Conservation (phyloP, 2,888 invertebrate species). For the Drosophila pegasa region DNA sequence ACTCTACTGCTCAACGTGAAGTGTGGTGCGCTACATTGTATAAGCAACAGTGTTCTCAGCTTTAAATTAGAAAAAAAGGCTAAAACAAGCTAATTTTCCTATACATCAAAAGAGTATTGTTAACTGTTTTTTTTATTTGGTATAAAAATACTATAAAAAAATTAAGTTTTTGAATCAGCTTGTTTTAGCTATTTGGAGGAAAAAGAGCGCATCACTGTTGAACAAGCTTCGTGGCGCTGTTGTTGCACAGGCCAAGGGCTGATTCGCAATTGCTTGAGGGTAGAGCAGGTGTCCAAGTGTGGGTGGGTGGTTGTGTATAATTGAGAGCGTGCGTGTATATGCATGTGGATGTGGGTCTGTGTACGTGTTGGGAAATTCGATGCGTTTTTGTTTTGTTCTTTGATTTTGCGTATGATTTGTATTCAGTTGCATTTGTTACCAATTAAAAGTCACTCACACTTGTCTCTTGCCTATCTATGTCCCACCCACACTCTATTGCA, state of each 20-base stretch:
- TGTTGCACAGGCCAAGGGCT: conserved; percentile 62
- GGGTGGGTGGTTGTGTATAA: conserved; percentile 3
- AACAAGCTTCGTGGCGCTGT: conserved; percentile 64
- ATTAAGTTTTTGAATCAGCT: not conserved
- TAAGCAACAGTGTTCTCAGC: conserved; percentile 50
- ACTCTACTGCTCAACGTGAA: conserved; percentile 17
- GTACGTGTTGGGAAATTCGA: conserved; percentile 36
- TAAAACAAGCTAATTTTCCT: not conserved
- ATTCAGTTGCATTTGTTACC: conserved; percentile 50
- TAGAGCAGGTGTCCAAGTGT: conserved; percentile 30
- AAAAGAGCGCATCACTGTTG: conserved; percentile 35
- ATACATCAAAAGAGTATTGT: not conserved
- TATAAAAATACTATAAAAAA: too few relatives aligned
- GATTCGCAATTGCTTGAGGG: conserved; percentile 50
- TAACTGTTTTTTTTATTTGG: not conserved
- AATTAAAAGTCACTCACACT: conserved; percentile 56
- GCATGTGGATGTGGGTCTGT: conserved; percentile 17
- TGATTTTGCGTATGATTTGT: conserved; percentile 45
- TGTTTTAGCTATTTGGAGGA: conserved; percentile 20
- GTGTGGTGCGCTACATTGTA: conserved; percentile 56
- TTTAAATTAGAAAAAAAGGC: conserved; percentile 1
- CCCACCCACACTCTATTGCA: conserved; percentile 75
- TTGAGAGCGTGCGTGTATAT: conserved; percentile 11
- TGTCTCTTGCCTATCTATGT: conserved; percentile 17
- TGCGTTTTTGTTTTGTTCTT: conserved; percentile 38